A percentile compares a stretch with the other conserved stretches of the same genome.
phyloP scores from a whole-genome alignment of 2,797 vertebrate genomes.

The Enteromius treurensis region DNA sequence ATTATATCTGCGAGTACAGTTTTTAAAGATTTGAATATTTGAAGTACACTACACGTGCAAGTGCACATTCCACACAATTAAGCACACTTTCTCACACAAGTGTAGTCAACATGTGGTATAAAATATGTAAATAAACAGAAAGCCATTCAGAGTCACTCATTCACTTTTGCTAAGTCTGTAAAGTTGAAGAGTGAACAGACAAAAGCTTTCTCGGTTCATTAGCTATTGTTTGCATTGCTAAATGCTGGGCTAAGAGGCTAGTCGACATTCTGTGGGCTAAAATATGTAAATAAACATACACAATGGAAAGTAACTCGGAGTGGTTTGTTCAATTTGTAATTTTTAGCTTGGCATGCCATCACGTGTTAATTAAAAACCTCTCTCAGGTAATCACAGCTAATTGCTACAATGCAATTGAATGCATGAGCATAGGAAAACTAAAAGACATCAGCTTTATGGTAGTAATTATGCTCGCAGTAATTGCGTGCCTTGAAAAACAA shows the following conservation, averaged over 20 bases:
- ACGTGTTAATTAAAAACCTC: slow-evolving; percentile 39
- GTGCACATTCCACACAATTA: not conserved
- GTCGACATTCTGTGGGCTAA: slow-evolving; percentile 14
- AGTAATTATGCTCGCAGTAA: slow-evolving; percentile 19
- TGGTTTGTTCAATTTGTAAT: not conserved
- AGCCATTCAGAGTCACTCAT: not conserved
- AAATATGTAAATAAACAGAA: slow-evolving; percentile 7
- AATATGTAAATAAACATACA: slow-evolving; percentile 9
- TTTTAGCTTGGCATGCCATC: slow-evolving; percentile 6
- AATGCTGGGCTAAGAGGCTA: slow-evolving; percentile 9
- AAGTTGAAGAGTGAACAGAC: slow-evolving; percentile 2
- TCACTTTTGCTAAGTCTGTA: slow-evolving; percentile 7
- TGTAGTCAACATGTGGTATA: not conserved
- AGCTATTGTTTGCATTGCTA: slow-evolving; percentile 34
- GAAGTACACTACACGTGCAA: not conserved
- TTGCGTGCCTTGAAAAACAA: slow-evolving; percentile 34
- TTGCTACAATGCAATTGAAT: slow-evolving; percentile 41
- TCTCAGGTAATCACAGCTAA: slow-evolving; percentile 43
- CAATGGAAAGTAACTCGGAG: not conserved
- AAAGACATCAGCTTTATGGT: slow-evolving; percentile 27
- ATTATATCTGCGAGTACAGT: not conserved
- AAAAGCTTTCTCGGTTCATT: slow-evolving; percentile 34
- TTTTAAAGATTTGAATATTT: not conserved
- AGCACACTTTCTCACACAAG: not conserved
- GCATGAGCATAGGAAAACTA: slow-evolving; percentile 21